Evolutionary conservation across 92 coral and sea anemone genomes (phyloP), one percentile per base, ranked within the genome.

Genomic region (Porites divaricata): DNA sequence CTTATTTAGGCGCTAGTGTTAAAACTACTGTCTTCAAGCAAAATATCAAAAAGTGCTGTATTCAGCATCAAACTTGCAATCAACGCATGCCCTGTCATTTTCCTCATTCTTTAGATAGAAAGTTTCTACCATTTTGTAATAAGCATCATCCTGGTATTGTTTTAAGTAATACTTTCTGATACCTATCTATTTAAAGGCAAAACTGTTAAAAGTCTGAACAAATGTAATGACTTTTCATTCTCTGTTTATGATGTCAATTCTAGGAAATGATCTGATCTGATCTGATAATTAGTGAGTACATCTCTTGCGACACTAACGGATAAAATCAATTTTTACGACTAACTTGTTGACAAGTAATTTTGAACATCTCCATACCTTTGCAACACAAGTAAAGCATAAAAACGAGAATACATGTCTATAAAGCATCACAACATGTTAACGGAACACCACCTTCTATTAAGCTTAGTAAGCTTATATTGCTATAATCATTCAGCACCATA

Each of bases 341-440:
- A 35, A 35, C 45, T 35, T 35, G 45, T 35, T 35, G 45, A 35
- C 45, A 35, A 35, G 45, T 35, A 35, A 35, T 35, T 35, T 35
- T 35, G 7, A 35, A 35, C 45, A 35, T 35, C 45, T 35, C 45
- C 45, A 35, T 3, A 5, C 45, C 45, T 35, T 35, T 35, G 45
- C 45, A 35, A 24, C 68, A 77, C 45, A 35, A 24, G 28, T n/a
- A 6, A 35, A 35, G 45, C 45, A 35, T 35, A 35, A 35, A 35
- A 35, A 35, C 45, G 7, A 67, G 74, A 79, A 67, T 28, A 79
- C 67, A 67, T 35, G 45, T 35, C 3, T 35, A 35, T 35, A 35
- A 35, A 35, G 45, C 45, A 63, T 64, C 61, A 79, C 2, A 78
- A 78, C 83, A 66, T 66, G 83, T 66, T 3, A 76, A 50, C 64